Conservation (phyloP, 2,113 vertebrate genomes). For the Hydrochoerus hydrochaeris region DNA sequence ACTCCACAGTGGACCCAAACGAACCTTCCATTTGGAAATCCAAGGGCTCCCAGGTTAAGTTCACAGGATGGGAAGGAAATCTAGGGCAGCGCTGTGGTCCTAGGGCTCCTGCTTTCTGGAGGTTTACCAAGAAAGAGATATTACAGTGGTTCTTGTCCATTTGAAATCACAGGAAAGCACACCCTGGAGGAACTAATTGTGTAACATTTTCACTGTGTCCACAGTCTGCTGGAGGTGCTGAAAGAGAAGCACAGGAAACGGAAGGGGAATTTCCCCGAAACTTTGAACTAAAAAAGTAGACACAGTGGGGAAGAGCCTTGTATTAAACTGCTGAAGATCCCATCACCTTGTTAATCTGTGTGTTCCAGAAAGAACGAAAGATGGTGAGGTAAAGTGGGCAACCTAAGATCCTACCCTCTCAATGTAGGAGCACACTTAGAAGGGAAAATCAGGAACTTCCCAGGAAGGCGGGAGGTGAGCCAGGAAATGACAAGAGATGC, state of each 20-base stretch:
- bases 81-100: background rate
- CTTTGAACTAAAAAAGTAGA: background rate
- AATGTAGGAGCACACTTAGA: background rate
- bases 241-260: background rate
- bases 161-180: background rate
- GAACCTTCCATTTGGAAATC: background rate
- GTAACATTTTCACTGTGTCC: background rate
- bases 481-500: no score
- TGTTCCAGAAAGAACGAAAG: background rate
- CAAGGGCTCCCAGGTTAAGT: background rate
- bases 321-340: no score
- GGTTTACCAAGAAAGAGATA: background rate
- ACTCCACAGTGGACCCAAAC: fast-evolving
- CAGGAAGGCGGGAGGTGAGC: background rate
- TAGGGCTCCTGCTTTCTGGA: background rate
- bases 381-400: background rate
- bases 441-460: background rate
- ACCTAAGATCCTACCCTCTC: background rate
- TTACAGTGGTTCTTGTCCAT: background rate
- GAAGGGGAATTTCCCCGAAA: background rate
- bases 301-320: background rate
- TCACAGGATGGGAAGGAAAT: background rate
- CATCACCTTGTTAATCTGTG: background rate
- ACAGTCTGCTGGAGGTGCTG: background rate
- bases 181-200: background rate